Base-by-base conservation (phyloP, 2,113 vertebrate species). In the Philantomba maxwellii region DNA sequence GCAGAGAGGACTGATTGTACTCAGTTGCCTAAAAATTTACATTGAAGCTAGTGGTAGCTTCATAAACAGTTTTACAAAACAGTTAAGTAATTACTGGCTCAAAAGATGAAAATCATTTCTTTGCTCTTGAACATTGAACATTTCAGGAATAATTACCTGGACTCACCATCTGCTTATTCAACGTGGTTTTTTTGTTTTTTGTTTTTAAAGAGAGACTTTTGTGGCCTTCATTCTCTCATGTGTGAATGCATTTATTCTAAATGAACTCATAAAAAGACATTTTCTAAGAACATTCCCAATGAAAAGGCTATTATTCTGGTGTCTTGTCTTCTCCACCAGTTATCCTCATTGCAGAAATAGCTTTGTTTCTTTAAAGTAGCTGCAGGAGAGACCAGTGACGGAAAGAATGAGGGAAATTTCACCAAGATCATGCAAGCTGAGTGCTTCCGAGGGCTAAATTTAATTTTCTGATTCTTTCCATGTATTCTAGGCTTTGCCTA, bases 211-310 rank as follows among this genome's bases (percentile, higher is more conserved):
- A 10, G 39, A 36, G 33, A 49, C 21, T n/a, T 60, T 70, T 26
- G 19, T 60, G 9, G 36, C 12, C 33, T 13, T 1, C 21, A n/a
- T 86, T 36, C 7, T 43, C n/a, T 51, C 4, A 2, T 36, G 7
- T 39, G 47, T 81, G 60, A 96, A 90, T 45, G 13, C 39, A 87
- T 90, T 97, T 92, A 58, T 85, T 85, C 66, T 78, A 95, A 92
- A 64, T 66, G n/a, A 93, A 83, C 17, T 83, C n/a, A 62, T 77
- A 23, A 57, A 75, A 66, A 19, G 13, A 45, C 53, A 81, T 94
- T 88, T 93, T 75, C 75, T 89, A 43, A 78, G 84, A 62, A 92
- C 33, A 66, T 85, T 77, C 26, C 55, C 60, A 91, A 33, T 33
- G 55, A 91, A 95, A 94, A 26, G 21, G 2, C 43, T 7, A 47